Evolutionary conservation across 2,888 invertebrate genomes (phyloP).

Genomic region (Hermaeophaga mercurialis): DNA sequence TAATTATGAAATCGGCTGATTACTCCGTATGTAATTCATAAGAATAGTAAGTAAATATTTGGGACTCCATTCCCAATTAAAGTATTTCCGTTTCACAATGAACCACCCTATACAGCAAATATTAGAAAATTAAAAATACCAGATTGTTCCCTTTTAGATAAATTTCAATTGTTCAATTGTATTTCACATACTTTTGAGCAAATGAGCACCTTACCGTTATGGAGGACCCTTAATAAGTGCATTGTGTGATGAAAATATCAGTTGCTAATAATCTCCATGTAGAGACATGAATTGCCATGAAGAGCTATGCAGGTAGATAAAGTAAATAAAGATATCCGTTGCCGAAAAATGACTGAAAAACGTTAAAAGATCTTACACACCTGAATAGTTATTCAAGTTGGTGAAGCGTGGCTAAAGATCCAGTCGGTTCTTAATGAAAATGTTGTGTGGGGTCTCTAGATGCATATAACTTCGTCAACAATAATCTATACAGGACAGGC

Average conservation of each 20-base stretch:
- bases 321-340: constrained; percentile 26
- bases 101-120: too few relatives aligned
- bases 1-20: too few relatives aligned
- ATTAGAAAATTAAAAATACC: too few relatives aligned
- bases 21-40: too few relatives aligned
- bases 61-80: too few relatives aligned
- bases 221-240: neutral
- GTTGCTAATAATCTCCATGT: constrained; percentile 12
- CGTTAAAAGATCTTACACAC: constrained; percentile 33
- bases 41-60: too few relatives aligned
- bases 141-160: too few relatives aligned
- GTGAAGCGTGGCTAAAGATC: constrained; percentile 54
- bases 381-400: constrained; percentile 37
- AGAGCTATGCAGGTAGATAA: constrained; percentile 34
- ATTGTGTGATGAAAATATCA: constrained; percentile 7
- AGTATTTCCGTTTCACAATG: too few relatives aligned
- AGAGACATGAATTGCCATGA: constrained; percentile 22
- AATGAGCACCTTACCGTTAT: too few relatives aligned
- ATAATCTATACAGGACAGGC: constrained; percentile 9
- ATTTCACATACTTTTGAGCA: too few relatives aligned
- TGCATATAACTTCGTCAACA: constrained; percentile 17
- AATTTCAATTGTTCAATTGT: too few relatives aligned
- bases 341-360: constrained; percentile 25
- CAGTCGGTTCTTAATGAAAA: constrained; percentile 53
- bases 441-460: constrained; percentile 51